Evolutionary conservation across 2,113 vertebrate genomes (phyloP).

Genomic region (Tapirus terrestris): DNA sequence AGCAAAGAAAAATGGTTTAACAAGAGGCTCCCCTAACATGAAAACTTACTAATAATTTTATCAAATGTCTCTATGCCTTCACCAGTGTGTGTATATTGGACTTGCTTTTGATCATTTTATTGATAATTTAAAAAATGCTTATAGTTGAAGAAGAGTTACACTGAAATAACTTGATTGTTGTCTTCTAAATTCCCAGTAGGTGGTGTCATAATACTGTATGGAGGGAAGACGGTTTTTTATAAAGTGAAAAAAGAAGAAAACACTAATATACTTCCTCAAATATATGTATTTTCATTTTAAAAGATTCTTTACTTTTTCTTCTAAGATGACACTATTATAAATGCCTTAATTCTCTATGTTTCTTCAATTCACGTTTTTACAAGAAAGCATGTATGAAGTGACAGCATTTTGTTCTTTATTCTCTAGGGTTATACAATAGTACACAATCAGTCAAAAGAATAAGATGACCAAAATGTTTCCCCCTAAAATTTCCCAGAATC

Average conservation of each 20-base stretch:
- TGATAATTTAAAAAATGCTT: not conserved
- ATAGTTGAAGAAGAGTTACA: not conserved
- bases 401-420: not conserved
- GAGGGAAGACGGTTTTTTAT: not conserved
- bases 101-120: not conserved
- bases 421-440: not conserved
- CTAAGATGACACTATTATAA: not conserved
- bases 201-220: constrained; percentile 72
- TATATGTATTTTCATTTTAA: constrained; percentile 10
- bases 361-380: constrained; percentile 36
- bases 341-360: not conserved
- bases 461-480: not conserved
- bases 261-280: not conserved
- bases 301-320: constrained; percentile 6
- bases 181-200: constrained; percentile 78
- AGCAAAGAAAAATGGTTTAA: not conserved
- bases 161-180: not conserved
- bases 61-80: not conserved
- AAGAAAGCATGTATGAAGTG: not conserved
- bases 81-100: not conserved
- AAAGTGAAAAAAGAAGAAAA: not conserved
- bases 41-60: not conserved
- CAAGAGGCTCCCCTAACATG: not conserved
- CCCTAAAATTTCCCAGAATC: not conserved
- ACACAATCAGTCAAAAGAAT: not conserved